Percentiles rank a stretch among this genome's conserved stretches.
These are phyloP conservation scores for Raja brachyura DNA, from an alignment of 2,113 vertebrate genomes.

Conservation along the genomic window DNA sequence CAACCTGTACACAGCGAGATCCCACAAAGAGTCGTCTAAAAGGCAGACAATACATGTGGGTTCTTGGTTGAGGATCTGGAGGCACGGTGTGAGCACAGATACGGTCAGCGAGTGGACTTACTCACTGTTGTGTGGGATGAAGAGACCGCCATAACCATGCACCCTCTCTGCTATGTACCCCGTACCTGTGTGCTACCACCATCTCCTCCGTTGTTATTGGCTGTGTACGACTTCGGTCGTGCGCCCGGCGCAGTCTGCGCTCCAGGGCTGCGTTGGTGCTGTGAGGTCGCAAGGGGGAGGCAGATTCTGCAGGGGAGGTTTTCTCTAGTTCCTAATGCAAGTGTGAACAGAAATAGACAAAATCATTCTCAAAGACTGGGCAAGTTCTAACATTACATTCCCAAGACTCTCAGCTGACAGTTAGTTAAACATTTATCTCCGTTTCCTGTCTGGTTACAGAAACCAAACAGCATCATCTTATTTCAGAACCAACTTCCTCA, in stretches of 20 bases:
- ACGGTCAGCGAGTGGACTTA: neutral
- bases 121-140: neutral
- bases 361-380: neutral
- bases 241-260: slow-evolving; percentile 50
- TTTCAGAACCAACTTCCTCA: neutral
- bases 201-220: slow-evolving; percentile 60
- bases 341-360: neutral
- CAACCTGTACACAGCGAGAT: too few species aligned
- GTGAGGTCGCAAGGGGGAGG: slow-evolving; percentile 54
- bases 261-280: slow-evolving; percentile 48
- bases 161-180: neutral
- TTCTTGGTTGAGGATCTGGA: neutral
- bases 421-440: too few species aligned
- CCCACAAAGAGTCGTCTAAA: too few species aligned
- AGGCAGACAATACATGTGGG: neutral
- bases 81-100: neutral
- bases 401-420: neutral
- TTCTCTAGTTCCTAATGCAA: slow-evolving; percentile 61
- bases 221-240: slow-evolving; percentile 59
- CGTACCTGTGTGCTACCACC: slow-evolving; percentile 52
- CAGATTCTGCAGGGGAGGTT: slow-evolving; percentile 49
- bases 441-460: neutral
- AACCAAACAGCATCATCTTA: neutral
- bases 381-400: neutral
- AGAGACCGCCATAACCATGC: neutral